A percentile compares a stretch with the other conserved stretches of the same genome.
Conservation (phyloP, 2,797 vertebrate genomes). For the Amblyopsis hoosieri region DNA sequence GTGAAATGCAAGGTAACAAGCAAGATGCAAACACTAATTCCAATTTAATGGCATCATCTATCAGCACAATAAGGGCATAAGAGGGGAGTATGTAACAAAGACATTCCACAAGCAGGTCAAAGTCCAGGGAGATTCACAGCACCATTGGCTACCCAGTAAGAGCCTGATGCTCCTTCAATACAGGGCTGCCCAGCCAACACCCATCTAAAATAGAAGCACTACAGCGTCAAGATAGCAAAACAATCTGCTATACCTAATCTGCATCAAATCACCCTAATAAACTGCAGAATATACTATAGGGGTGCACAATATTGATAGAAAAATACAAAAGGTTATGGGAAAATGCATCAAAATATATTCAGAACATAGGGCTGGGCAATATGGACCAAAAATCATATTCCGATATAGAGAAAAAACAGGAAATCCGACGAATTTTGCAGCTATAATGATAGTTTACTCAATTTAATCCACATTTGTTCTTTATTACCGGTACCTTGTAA, state of each 20-base stretch:
- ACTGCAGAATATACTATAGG: slow-evolving; percentile 39
- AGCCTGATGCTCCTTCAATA: slow-evolving; percentile 25
- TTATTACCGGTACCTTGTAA: too few species aligned
- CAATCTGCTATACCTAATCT: slow-evolving; percentile 69
- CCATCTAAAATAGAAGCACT: slow-evolving; percentile 32
- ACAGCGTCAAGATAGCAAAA: slow-evolving; percentile 58
- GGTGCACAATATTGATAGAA: too few species aligned
- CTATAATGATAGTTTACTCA: too few species aligned
- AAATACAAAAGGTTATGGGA: too few species aligned
- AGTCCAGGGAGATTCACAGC: slow-evolving; percentile 47
- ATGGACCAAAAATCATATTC: too few species aligned
- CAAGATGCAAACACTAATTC: slow-evolving; percentile 5
- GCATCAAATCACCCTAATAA: slow-evolving; percentile 55
- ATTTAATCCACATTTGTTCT: too few species aligned
- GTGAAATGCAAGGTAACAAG: background rate
- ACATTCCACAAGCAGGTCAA: slow-evolving; percentile 41
- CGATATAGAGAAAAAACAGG: too few species aligned
- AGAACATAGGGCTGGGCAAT: too few species aligned
- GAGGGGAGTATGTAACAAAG: slow-evolving; percentile 24
- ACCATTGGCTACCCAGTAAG: slow-evolving; percentile 33
- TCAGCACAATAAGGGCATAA: slow-evolving; percentile 20
- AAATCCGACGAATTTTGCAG: too few species aligned
- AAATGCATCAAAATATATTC: too few species aligned
- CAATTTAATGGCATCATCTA: slow-evolving; percentile 10
- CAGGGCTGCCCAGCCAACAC: slow-evolving; percentile 42